phyloP scores from a whole-genome alignment of 2,888 invertebrate genomes.

The Podotricha telesiphe region DNA sequence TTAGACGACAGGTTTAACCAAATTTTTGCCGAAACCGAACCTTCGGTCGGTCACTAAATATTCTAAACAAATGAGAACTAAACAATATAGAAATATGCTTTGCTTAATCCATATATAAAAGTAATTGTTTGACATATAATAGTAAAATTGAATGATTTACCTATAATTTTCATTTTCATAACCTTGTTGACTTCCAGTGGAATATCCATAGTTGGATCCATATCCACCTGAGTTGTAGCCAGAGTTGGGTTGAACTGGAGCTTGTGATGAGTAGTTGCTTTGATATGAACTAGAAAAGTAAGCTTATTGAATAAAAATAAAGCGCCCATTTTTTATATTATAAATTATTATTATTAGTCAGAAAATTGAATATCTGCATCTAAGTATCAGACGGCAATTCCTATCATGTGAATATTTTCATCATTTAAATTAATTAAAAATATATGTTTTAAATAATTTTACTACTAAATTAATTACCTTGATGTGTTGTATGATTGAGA shows the following conservation, averaged over 20 bases:
- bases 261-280: conserved; percentile 65
- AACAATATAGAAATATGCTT: no score
- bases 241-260: conserved; percentile 57
- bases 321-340: not conserved
- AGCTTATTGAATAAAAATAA: not conserved
- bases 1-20: no score
- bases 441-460: not conserved
- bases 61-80: no score
- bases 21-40: no score
- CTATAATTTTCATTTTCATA: conserved; percentile 75
- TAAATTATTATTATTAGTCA: conserved; percentile 50
- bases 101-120: no score
- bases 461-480: conserved; percentile 55
- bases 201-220: conserved; percentile 70
- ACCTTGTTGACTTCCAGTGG: conserved; percentile 67
- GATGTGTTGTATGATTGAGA: conserved; percentile 67
- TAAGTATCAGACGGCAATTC: conserved; percentile 81
- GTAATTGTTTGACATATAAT: no score
- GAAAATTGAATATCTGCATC: conserved; percentile 69
- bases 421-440: conserved; percentile 37
- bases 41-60: no score
- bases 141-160: conserved; percentile 51
- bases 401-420: conserved; percentile 61
- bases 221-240: conserved; percentile 68
- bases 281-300: conserved; percentile 66